phyloP scores from a whole-genome alignment of 2,113 vertebrate species.

The Oxygymnocypris stewartii region DNA sequence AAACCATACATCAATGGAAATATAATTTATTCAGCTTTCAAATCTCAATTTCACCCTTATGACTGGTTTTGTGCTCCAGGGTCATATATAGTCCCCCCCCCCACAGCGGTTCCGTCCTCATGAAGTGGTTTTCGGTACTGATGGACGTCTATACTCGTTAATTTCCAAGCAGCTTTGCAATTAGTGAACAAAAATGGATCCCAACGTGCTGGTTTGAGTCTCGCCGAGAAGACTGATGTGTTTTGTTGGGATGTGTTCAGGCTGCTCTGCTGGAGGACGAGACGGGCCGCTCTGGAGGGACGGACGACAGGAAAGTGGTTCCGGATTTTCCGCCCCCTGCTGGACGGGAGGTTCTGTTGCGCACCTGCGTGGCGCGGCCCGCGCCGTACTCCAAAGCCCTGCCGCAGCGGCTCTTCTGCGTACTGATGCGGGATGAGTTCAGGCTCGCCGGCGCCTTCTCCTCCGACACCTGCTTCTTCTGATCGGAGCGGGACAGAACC shows the following conservation, averaged over 20 bases:
- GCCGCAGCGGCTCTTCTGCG: constrained; percentile 95
- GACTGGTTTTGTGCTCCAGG: too few species aligned
- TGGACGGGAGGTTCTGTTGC: constrained; percentile 87
- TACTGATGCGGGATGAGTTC: constrained; percentile 91
- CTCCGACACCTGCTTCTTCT: constrained; percentile 95
- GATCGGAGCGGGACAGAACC: constrained; percentile 38
- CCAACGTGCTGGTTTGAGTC: too few species aligned
- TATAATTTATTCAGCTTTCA: too few species aligned
- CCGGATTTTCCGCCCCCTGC: constrained; percentile 85
- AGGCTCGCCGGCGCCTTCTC: constrained; percentile 92
- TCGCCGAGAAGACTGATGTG: neutral
- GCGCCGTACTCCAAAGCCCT: constrained; percentile 89
- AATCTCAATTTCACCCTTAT: too few species aligned
- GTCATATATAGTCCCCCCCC: too few species aligned
- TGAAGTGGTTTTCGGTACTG: neutral
- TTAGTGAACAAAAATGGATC: neutral
- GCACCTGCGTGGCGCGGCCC: constrained; percentile 82
- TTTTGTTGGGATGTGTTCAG: constrained; percentile 70
- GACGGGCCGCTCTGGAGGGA: constrained; percentile 58
- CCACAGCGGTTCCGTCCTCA: neutral
- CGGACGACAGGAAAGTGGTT: constrained; percentile 72
- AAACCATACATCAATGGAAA: too few species aligned
- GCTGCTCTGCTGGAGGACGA: constrained; percentile 83
- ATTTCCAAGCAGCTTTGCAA: constrained; percentile 53
- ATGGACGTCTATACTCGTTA: neutral